Conservation (phyloP, 2,113 vertebrate species). For the Brachirus orientalis region DNA sequence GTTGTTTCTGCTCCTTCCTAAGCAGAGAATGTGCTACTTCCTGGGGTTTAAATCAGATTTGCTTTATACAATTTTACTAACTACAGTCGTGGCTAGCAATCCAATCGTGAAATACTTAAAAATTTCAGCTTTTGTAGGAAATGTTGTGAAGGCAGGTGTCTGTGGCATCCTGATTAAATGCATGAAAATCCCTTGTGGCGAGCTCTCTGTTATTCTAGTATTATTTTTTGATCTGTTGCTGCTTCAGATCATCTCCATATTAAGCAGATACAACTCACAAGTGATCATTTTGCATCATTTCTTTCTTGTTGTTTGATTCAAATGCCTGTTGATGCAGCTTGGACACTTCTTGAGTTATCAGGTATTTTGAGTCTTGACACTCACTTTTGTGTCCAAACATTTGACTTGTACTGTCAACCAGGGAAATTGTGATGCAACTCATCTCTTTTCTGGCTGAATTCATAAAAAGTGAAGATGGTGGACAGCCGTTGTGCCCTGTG, state of each 20-base stretch:
- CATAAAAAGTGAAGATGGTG: too few relatives aligned
- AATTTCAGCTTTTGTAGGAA: conserved; percentile 24
- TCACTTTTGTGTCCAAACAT: too few relatives aligned
- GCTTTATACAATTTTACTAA: conserved; percentile 30
- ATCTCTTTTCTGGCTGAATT: too few relatives aligned
- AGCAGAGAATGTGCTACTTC: background rate
- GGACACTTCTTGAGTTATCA: too few relatives aligned
- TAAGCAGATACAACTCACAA: background rate
- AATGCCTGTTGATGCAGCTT: too few relatives aligned
- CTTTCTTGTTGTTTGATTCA: too few relatives aligned
- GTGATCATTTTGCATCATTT: background rate
- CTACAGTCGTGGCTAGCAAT: conserved; percentile 35
- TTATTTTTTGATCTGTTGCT: background rate
- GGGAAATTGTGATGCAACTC: too few relatives aligned
- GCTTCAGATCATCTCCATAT: background rate
- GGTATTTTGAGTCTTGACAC: too few relatives aligned
- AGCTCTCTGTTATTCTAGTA: conserved; percentile 46
- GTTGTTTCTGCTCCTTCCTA: conserved; percentile 7
- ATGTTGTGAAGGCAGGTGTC: conserved; percentile 24
- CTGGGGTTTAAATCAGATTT: conserved; percentile 41
- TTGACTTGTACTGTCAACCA: too few relatives aligned
- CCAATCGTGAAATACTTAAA: conserved; percentile 48
- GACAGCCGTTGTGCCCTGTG: too few relatives aligned
- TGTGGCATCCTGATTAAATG: conserved; percentile 42
- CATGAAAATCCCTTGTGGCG: conserved; percentile 54